phyloP scores from a whole-genome alignment of 2,888 invertebrate species.

The Pyrgus malvae region DNA sequence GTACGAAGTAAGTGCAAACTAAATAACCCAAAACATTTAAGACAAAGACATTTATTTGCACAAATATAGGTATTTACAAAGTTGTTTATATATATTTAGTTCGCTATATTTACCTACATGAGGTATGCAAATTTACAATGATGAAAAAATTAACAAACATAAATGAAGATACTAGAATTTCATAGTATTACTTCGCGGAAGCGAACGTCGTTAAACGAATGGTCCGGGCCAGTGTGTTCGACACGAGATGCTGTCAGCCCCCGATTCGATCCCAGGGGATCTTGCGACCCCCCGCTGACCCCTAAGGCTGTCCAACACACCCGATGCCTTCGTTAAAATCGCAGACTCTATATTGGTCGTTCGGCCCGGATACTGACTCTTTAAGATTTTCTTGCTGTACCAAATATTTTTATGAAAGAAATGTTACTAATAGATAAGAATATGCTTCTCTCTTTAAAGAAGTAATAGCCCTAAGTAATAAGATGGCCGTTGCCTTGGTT shows the following conservation, averaged over 20 bases:
- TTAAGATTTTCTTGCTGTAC: slow-evolving; percentile 31
- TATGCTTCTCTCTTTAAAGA: no score
- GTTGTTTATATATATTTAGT: no score
- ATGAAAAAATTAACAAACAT: background rate
- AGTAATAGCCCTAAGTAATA: slow-evolving; percentile 39
- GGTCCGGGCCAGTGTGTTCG: slow-evolving; percentile 57
- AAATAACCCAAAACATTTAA: no score
- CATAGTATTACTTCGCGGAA: slow-evolving; percentile 47
- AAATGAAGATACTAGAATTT: slow-evolving; percentile 43
- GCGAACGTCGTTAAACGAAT: slow-evolving; percentile 61
- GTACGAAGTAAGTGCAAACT: no score
- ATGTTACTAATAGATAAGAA: no score
- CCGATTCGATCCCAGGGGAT: slow-evolving; percentile 39
- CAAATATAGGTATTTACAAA: no score
- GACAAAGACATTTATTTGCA: no score
- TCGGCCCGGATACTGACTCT: slow-evolving; percentile 45
- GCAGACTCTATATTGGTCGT: slow-evolving; percentile 40
- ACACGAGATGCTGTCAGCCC: slow-evolving; percentile 48
- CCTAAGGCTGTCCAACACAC: slow-evolving; percentile 65
- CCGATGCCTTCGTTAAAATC: slow-evolving; percentile 69
- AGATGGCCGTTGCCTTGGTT: slow-evolving; percentile 34
- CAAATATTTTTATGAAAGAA: no score
- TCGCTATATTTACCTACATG: no score
- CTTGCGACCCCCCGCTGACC: slow-evolving; percentile 47
- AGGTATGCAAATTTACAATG: no score